Percentiles rank a stretch among this genome's conserved stretches.
Evolutionary conservation across 1,140 invertebrate genomes (phyloP).

Genomic region (Venturia canescens): DNA sequence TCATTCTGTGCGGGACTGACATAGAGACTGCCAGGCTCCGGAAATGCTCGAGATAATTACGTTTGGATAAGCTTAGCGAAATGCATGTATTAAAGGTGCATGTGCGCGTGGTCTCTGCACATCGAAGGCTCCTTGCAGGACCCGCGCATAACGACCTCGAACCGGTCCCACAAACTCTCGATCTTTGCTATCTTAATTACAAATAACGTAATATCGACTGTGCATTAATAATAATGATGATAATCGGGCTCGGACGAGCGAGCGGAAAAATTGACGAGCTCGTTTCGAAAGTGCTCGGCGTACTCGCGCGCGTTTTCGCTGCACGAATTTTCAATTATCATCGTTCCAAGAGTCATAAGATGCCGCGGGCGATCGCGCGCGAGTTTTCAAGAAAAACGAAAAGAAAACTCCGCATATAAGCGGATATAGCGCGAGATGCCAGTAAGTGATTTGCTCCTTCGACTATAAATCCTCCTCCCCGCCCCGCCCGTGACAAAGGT

Average conservation of each 20-base stretch:
- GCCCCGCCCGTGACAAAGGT: background rate
- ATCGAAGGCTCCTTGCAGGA: background rate
- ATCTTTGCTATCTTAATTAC: constrained; percentile 1
- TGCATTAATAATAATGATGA: constrained; percentile 18
- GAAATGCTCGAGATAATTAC: constrained; percentile 22
- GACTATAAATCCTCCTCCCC: no score
- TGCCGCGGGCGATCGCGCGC: no score
- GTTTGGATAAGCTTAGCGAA: background rate
- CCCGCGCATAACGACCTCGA: background rate
- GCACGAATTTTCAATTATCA: no score
- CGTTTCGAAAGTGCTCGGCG: no score
- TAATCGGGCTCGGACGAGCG: background rate
- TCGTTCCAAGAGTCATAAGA: no score
- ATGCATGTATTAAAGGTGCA: background rate
- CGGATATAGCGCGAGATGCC: no score
- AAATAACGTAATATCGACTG: background rate
- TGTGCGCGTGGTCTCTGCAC: background rate
- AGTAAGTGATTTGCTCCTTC: no score
- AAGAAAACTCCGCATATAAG: no score
- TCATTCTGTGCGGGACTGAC: constrained; percentile 16
- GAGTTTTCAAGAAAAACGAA: no score
- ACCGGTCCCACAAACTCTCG: background rate
- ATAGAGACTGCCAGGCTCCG: background rate
- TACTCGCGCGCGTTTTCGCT: no score
- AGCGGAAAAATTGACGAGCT: no score